Conservation (phyloP, 2,888 invertebrate genomes). For the Yponomeuta sedellus region DNA sequence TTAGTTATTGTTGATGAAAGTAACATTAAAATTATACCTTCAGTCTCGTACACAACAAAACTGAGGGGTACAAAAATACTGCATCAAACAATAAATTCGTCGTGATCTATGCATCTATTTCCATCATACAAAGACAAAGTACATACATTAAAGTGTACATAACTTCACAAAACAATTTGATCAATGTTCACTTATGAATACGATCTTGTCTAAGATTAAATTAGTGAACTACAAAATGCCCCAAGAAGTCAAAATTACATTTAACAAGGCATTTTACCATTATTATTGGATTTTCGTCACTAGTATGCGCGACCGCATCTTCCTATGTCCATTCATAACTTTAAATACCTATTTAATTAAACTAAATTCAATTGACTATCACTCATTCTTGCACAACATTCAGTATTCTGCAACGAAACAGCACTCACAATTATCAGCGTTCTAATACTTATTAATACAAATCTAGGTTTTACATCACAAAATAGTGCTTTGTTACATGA, state of each 20-base stretch:
- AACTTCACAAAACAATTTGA: conserved; percentile 61
- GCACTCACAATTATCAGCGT: conserved; percentile 65
- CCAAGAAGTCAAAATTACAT: conserved; percentile 69
- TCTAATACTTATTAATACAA: conserved; percentile 76
- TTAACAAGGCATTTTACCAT: conserved; percentile 70
- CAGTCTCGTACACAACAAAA: conserved; percentile 70
- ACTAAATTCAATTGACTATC: conserved; percentile 74
- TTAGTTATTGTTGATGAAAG: conserved; percentile 2
- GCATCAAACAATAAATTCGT: conserved; percentile 52
- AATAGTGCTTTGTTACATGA: conserved; percentile 56
- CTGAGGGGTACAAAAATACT: conserved; percentile 71
- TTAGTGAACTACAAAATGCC: conserved; percentile 73
- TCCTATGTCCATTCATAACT: conserved; percentile 70
- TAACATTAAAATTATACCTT: conserved; percentile 60
- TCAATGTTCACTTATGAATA: conserved; percentile 60
- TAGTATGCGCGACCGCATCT: conserved; percentile 76
- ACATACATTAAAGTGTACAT: conserved; percentile 45
- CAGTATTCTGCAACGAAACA: conserved; percentile 55
- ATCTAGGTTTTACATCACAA: conserved; percentile 72
- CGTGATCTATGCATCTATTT: conserved; percentile 36
- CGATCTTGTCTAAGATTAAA: conserved; percentile 65
- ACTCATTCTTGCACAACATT: conserved; percentile 59
- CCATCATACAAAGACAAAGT: conserved; percentile 32
- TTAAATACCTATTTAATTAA: conserved; percentile 64
- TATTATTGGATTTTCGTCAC: conserved; percentile 76